Conservation (phyloP, 2,888 invertebrate genomes). For the Synanthedon andrenaeformis region DNA sequence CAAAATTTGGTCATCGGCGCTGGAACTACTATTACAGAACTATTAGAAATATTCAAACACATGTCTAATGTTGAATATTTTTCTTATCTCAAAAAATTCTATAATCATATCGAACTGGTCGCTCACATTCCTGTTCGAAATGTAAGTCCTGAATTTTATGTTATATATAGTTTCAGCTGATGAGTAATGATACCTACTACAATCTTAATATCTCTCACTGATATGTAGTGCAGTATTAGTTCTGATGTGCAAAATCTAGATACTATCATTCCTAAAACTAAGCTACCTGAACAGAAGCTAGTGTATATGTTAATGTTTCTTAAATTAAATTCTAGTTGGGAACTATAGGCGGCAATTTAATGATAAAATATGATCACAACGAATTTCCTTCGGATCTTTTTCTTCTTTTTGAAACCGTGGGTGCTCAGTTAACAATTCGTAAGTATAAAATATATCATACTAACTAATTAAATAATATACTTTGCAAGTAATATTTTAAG, state of each 20-base stretch:
- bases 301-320: no score
- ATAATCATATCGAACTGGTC: conserved; percentile 73
- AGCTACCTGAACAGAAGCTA: no score
- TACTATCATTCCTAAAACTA: no score
- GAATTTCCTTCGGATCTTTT: conserved; percentile 81
- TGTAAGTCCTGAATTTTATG: conserved; percentile 44
- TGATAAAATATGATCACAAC: conserved; percentile 73
- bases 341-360: conserved; percentile 77
- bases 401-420: conserved; percentile 51
- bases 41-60: conserved; percentile 52
- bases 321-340: conserved; percentile 56
- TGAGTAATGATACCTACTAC: no score
- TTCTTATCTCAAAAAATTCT: conserved; percentile 67
- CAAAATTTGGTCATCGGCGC: conserved; percentile 4
- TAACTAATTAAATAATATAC: neutral
- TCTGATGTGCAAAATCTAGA: no score
- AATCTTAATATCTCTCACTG: no score
- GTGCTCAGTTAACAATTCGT: conserved; percentile 33
- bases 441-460: conserved; percentile 9
- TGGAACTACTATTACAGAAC: conserved; percentile 62
- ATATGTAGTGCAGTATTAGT: no score
- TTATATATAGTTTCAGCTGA: no score
- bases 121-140: conserved; percentile 79
- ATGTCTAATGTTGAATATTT: conserved; percentile 48
- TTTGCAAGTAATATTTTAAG: neutral